Evolutionary conservation across 2,113 vertebrate genomes (phyloP), one percentile per base, ranked within the genome.

Genomic region (Amblyopsis rosae): DNA sequence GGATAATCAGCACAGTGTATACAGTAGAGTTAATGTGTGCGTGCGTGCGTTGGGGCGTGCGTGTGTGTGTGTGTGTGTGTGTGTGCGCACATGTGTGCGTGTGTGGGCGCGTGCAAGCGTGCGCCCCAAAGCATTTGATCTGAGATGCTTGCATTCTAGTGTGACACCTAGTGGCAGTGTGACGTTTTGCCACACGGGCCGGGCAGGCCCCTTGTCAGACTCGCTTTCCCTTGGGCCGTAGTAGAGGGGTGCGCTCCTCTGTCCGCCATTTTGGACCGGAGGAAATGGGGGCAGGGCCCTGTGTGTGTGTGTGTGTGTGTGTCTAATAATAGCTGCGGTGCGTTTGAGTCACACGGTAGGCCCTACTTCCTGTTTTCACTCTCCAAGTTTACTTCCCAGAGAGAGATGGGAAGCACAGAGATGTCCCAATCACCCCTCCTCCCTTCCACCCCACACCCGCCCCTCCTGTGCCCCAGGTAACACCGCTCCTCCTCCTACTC

Each of bases 301-400:
- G 45, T 46, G 53, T 46, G n/a, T 67, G 53, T 54, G 51, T 54
- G 51, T 53, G 51, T 16, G 64, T 41, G 50, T 66, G 64, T 54
- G 46, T 46, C 90, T 92, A 91, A 87, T 89, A 91, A 90, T 92
- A 92, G 81, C 76, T 67, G 70, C 86, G 76, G 81, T 84, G 82
- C 82, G 86, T 87, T 88, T 86, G 82, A 92, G 88, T 91, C 90
- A 90, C 90, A 93, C 86, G 80, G 84, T 87, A 82, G 89, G 86
- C 76, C 81, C 67, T 67, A 82, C 87, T 92, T 93, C 91, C 92
- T 93, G 91, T 93, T 93, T 93, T 92, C 82, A 90, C 86, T 91
- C 82, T 87, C 84, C 82, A 81, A 85, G 75, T 90, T 85, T 84
- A 88, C 90, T 91, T 91, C 89, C 86, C 89, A 89, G 80, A 79